Conservation (phyloP, 1,140 invertebrate genomes). For the Pinna nobilis region DNA sequence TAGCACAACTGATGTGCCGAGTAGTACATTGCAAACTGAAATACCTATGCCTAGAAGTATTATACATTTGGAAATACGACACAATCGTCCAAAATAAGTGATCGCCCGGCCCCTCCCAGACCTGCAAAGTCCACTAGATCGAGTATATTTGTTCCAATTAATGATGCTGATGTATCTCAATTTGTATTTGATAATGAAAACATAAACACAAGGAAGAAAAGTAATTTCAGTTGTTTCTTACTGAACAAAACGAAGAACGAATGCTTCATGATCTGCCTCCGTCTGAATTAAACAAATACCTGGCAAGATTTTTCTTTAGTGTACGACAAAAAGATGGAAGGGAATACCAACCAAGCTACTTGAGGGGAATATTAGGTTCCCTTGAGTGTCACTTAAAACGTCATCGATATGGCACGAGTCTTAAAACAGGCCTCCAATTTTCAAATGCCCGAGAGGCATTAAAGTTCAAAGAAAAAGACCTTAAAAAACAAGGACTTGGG, state of each 20-base stretch:
- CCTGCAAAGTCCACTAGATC: background rate
- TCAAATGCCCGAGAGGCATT: background rate
- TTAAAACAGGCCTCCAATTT: constrained; percentile 7
- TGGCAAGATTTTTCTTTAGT: constrained; percentile 9
- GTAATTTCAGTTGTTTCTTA: background rate
- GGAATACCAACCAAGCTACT: constrained; percentile 24
- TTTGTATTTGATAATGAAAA: constrained; percentile 14
- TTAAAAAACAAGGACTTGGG: constrained; percentile 29
- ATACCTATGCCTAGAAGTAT: too few species aligned
- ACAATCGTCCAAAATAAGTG: background rate
- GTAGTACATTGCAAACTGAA: background rate
- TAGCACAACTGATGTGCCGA: background rate
- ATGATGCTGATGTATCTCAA: constrained; percentile 3
- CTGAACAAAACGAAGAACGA: background rate
- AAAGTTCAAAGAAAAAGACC: constrained; percentile 25
- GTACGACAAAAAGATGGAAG: constrained; percentile 7
- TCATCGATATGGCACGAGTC: constrained; percentile 15
- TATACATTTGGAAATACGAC: background rate
- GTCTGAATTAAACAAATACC: background rate
- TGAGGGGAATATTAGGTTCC: constrained; percentile 18
- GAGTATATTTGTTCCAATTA: background rate
- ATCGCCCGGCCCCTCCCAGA: background rate
- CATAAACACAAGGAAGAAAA: constrained; percentile 20
- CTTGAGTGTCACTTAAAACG: constrained; percentile 13
- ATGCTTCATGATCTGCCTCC: background rate